A percentile compares a stretch with the other conserved stretches of the same genome.
These are phyloP conservation scores for Danionella cerebrum DNA, from an alignment of 2,113 vertebrate genomes.

Conservation along the genomic window DNA sequence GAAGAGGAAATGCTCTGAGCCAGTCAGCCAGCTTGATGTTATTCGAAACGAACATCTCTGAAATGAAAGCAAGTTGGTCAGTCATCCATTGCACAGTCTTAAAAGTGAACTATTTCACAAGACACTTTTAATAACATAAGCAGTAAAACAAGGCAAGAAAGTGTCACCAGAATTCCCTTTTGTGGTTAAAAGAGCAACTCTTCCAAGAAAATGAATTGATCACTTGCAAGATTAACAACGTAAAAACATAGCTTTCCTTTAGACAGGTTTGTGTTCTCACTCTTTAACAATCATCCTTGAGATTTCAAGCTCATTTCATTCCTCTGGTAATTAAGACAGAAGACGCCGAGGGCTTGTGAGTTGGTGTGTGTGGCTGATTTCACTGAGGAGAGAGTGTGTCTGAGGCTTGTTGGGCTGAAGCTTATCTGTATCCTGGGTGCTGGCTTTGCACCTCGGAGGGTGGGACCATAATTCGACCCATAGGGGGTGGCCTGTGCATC, in stretches of 20 bases:
- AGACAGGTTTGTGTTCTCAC: constrained; percentile 53
- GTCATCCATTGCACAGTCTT: background rate
- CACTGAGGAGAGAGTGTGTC: constrained; percentile 41
- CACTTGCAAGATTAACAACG: constrained; percentile 44
- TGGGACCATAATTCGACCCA: constrained; percentile 68
- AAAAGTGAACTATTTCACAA: background rate
- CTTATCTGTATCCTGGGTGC: constrained; percentile 99
- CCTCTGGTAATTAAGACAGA: constrained; percentile 56
- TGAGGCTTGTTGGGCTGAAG: constrained; percentile 59
- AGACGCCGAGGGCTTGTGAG: constrained; percentile 28
- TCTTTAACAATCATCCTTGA: constrained; percentile 49
- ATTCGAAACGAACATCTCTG: constrained; percentile 6
- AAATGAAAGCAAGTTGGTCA: background rate
- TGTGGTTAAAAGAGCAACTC: constrained; percentile 33
- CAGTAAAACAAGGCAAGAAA: constrained; percentile 4
- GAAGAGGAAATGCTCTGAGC: constrained; percentile 14
- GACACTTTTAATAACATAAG: background rate
- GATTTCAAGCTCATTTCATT: constrained; percentile 43
- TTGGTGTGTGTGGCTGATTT: constrained; percentile 49
- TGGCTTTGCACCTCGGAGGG: constrained; percentile 87
- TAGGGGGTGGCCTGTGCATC: constrained; percentile 86
- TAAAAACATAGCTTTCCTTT: constrained; percentile 59
- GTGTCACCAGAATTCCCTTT: constrained; percentile 40
- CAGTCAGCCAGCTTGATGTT: constrained; percentile 34
- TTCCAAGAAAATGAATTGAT: constrained; percentile 42